phyloP scores from a whole-genome alignment of 2,888 invertebrate species.

The Hemithea aestivaria region DNA sequence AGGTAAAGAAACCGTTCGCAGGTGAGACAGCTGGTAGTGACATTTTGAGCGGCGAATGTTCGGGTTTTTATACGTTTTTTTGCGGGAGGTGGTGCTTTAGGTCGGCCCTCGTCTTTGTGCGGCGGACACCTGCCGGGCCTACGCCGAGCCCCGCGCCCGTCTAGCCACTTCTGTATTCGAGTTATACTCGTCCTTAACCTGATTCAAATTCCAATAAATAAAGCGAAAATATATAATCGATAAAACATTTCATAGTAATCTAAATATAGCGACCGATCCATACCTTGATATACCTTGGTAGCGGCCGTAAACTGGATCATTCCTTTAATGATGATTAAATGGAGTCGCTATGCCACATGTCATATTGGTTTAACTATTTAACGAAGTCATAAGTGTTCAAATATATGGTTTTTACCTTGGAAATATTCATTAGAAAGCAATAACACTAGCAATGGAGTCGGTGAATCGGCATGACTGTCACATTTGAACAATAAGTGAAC shows the following conservation, averaged over 20 bases:
- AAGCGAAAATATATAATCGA: slow-evolving; percentile 17
- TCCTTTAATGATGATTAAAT: slow-evolving; percentile 1
- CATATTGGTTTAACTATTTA: too few relatives aligned
- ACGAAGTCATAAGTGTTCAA: too few relatives aligned
- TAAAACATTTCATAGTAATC: slow-evolving; percentile 11
- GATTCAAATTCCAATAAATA: slow-evolving; percentile 29
- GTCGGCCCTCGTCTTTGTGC: slow-evolving; percentile 52
- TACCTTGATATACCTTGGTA: not conserved
- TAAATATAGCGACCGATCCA: slow-evolving; percentile 10
- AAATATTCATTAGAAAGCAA: slow-evolving; percentile 7
- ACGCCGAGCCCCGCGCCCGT: slow-evolving; percentile 36
- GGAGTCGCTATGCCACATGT: not conserved
- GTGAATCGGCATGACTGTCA: slow-evolving; percentile 19
- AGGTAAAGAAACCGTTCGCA: slow-evolving; percentile 41
- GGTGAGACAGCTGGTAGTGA: slow-evolving; percentile 68
- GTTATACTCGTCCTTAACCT: slow-evolving; percentile 37
- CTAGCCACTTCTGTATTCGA: slow-evolving; percentile 36
- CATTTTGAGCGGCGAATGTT: slow-evolving; percentile 53
- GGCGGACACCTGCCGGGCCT: slow-evolving; percentile 59
- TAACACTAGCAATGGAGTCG: slow-evolving; percentile 6
- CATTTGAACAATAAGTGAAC: slow-evolving; percentile 15
- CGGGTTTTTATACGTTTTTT: slow-evolving; percentile 50
- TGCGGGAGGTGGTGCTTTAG: slow-evolving; percentile 45
- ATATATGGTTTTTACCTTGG: not conserved
- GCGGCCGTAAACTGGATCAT: not conserved